Percentiles rank a stretch among this genome's conserved stretches.
Evolutionary conservation across 2,888 invertebrate species (phyloP).

Genomic region (Lycocerus yunnanus): DNA sequence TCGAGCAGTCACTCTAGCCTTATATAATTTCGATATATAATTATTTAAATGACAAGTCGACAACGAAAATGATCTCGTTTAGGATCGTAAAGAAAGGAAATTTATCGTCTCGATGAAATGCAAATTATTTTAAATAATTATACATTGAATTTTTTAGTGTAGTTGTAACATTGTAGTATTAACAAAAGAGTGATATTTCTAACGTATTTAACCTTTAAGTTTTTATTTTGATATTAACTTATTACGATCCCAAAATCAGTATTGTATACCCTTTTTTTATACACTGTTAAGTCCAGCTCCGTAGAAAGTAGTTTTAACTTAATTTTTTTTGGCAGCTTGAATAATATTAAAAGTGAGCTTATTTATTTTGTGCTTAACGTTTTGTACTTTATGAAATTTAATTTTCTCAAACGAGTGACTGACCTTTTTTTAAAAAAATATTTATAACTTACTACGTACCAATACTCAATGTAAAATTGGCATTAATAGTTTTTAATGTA

Average conservation of each 20-base stretch:
- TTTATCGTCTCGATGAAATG: not conserved
- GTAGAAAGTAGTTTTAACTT: conserved; percentile 30
- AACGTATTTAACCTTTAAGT: conserved; percentile 43
- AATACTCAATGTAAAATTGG: conserved; percentile 31
- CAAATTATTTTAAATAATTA: conserved; percentile 20
- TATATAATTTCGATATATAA: conserved; percentile 18
- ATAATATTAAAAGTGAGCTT: conserved; percentile 28
- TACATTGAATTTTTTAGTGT: conserved; percentile 32
- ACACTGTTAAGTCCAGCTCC: conserved; percentile 37
- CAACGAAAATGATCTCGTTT: conserved; percentile 15
- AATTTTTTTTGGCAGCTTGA: conserved; percentile 40
- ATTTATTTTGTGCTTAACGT: conserved; percentile 24
- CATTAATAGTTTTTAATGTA: conserved; percentile 31
- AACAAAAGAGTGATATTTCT: conserved; percentile 55
- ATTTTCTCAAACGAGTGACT: conserved; percentile 26
- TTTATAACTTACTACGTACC: conserved; percentile 25
- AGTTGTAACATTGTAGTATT: conserved; percentile 52
- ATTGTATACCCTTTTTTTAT: conserved; percentile 54
- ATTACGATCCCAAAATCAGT: conserved; percentile 53
- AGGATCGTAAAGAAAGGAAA: not conserved
- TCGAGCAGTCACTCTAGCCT: conserved; percentile 26
- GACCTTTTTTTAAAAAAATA: conserved; percentile 21
- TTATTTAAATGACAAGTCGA: conserved; percentile 14
- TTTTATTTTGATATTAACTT: conserved; percentile 44
- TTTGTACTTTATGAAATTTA: conserved; percentile 1